Percentiles rank a stretch among this genome's conserved stretches.
These are phyloP conservation scores for Temnothorax nylanderi DNA, from an alignment of 1,140 invertebrate genomes.

Conservation along the genomic window DNA sequence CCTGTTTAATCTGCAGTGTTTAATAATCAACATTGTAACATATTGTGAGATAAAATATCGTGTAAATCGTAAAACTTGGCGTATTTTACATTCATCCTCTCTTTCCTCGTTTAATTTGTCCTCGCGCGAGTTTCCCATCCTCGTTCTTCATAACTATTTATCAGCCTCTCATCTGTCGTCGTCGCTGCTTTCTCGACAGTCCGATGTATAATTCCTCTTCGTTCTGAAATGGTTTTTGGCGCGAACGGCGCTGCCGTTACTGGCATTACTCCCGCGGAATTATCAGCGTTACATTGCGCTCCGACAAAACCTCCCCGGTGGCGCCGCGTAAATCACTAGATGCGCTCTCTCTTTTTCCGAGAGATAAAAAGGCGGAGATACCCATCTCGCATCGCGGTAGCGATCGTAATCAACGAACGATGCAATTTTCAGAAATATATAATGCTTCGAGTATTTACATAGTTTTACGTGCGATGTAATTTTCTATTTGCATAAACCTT, in stretches of 20 bases:
- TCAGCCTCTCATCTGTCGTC: conserved; percentile 46
- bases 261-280: conserved; percentile 65
- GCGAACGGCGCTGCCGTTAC: conserved; percentile 17
- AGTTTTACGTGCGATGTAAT: neutral
- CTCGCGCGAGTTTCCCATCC: neutral
- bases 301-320: conserved; percentile 35
- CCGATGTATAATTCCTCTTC: conserved; percentile 64
- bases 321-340: conserved; percentile 35
- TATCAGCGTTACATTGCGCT: conserved; percentile 64
- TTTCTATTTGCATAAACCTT: neutral
- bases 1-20: neutral
- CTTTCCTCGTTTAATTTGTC: neutral
- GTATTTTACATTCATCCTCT: conserved; percentile 32
- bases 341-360: neutral
- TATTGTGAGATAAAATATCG: conserved; percentile 24
- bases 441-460: neutral
- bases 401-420: conserved; percentile 1
- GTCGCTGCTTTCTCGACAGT: conserved; percentile 22
- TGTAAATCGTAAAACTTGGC: neutral
- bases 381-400: neutral
- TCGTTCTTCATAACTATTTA: conserved; percentile 34
- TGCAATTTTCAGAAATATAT: neutral
- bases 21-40: conserved; percentile 6
- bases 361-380: conserved; percentile 7
- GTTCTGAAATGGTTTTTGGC: conserved; percentile 67